These are phyloP conservation scores for Xenus cinereus DNA, from an alignment of 2,113 vertebrate species.

Conservation along the genomic window DNA sequence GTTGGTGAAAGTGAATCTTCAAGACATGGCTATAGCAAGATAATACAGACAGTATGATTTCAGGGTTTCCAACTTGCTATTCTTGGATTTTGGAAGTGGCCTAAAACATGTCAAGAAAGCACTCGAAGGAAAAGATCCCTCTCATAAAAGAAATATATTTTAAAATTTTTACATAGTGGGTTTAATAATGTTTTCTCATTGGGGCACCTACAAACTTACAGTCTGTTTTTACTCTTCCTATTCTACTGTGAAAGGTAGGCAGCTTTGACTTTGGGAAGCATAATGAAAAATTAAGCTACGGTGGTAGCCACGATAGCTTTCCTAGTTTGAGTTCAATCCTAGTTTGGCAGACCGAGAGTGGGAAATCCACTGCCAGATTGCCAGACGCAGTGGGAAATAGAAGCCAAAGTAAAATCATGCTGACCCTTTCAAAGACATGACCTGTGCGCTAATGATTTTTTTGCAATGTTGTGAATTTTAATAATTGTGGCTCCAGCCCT, in stretches of 20 bases:
- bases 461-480: background rate
- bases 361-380: background rate
- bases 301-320: background rate
- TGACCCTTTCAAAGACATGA: background rate
- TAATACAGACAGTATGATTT: background rate
- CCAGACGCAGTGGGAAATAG: background rate
- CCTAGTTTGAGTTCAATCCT: background rate
- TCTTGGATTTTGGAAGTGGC: background rate
- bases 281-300: background rate
- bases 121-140: background rate
- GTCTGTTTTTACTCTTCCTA: background rate
- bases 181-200: background rate
- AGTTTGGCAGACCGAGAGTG: background rate
- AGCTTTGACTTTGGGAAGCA: background rate
- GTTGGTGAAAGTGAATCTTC: background rate
- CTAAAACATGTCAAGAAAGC: background rate
- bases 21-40: background rate
- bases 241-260: background rate
- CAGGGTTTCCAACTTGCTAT: background rate
- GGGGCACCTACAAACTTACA: background rate
- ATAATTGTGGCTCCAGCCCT: background rate
- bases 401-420: background rate
- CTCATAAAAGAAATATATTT: background rate
- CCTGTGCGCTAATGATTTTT: background rate
- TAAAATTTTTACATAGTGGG: background rate